Base-by-base conservation (phyloP, 2,113 vertebrate genomes). In the Lagopus leucura region DNA sequence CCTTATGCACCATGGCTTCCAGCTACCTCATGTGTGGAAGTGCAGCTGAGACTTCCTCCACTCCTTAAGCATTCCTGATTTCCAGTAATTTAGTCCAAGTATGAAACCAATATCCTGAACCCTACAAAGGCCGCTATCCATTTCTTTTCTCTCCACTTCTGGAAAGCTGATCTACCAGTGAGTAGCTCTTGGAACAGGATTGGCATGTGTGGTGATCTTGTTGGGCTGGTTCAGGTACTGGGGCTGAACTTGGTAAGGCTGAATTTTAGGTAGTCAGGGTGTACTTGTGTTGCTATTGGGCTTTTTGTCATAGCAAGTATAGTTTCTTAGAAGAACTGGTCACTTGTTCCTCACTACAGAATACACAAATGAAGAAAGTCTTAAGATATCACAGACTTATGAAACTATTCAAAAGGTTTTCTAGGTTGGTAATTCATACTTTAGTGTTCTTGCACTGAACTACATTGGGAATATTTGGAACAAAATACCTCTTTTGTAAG, bases 171-270 rank as follows among this genome's bases (percentile, higher is more conserved):
- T 5, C 47, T 55, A 47, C 52, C 69, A 52, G 9, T 38, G 57
- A 71, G 32, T 83, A 91, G 25, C 67, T 92, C 66, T 85, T 83
- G 85, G 90, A 77, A 43, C 27, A 88, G 89, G 90, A 95, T 18
- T 89, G 90, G 72, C 83, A 16, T 27, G 66, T 91, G 48, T 8
- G 7, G 7, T 82, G 83, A 70, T 92, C 79, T 76, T 81, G 77
- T 63, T 93, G 92, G 81, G 63, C 71, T 89, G 45, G 50, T 72
- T 94, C 95, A 91, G 57, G 76, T 90, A 60, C 93, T 97, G 82
- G 80, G 73, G 89, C 90, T 94, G 93, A 94, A 84, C 60, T 36
- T 73, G 45, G 20, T 76, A 63, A 86, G 15, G 58, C 80, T 86
- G 76, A 77, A 90, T 55, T 82, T 78, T 17, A 80, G 66, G 55